A percentile compares a stretch with the other conserved stretches of the same genome.
Conservation (phyloP, 2,113 vertebrate genomes). For the Brienomyrus brachyistius region DNA sequence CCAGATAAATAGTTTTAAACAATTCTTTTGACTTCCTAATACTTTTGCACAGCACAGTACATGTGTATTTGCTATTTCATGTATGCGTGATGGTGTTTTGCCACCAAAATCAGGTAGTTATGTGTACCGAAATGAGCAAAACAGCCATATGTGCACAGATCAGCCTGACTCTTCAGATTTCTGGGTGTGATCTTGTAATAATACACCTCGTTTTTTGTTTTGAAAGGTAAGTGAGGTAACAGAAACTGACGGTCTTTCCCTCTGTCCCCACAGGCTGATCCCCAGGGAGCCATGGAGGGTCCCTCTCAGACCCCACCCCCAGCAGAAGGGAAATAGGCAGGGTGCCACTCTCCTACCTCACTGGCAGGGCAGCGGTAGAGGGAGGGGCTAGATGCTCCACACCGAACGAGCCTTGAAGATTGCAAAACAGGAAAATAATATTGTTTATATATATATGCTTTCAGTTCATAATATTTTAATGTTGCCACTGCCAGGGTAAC, state of each 20-base stretch:
- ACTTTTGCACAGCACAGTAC: too few relatives aligned
- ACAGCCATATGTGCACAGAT: not conserved
- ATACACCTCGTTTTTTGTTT: not conserved
- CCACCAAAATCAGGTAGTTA: slow-evolving; percentile 7
- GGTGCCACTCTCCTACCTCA: slow-evolving; percentile 24
- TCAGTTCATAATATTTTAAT: not conserved
- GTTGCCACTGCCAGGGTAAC: slow-evolving; percentile 15
- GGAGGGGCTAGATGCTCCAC: not conserved
- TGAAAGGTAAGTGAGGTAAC: not conserved
- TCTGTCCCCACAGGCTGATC: slow-evolving; percentile 15
- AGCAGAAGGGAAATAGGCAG: slow-evolving; percentile 14
- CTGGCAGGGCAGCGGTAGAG: slow-evolving; percentile 13
- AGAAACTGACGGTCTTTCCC: not conserved
- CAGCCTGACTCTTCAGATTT: not conserved
- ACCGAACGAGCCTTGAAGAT: slow-evolving; percentile 24
- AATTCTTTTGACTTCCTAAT: too few relatives aligned
- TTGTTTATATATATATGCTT: not conserved
- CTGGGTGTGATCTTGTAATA: not conserved
- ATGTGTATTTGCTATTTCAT: not conserved
- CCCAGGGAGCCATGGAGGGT: slow-evolving; percentile 11
- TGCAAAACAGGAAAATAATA: slow-evolving; percentile 24
- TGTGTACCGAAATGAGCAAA: not conserved
- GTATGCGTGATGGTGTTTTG: not conserved
- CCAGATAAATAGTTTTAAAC: too few relatives aligned
- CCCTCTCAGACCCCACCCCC: slow-evolving; percentile 18